Evolutionary conservation across 2,113 vertebrate genomes (phyloP), one percentile per base, ranked within the genome.

Genomic region (Ailurus styani): DNA sequence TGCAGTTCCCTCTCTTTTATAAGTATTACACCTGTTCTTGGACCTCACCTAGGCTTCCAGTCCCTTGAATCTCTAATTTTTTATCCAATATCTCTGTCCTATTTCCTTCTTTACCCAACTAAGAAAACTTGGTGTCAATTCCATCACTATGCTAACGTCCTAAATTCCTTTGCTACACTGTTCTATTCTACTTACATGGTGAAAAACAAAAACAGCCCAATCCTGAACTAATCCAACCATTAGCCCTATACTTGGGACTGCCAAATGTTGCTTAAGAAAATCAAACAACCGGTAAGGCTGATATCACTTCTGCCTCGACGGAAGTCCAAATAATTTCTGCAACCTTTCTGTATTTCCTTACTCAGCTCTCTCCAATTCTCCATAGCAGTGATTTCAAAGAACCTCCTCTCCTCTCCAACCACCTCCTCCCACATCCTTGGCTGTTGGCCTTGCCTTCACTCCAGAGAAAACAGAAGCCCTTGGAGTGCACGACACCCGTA

Each of bases 231-330:
- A 91, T 47, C 47, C 64, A 79, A 68, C 8, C 68, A 29, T 77
- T 31, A 95, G 27, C 9, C 50, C 31, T 62, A 81, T 23, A 92
- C 20, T 12, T 31, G 42, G 72, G 8, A 60, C 23, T 90, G 87
- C 52, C 75, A 93, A 79, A 84, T 85, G 45, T 34, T 93, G 27
- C 31, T 91, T 93, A 40, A 60, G n/a, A 87, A 68, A 96, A 96
- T 25, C 57, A 87, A 95, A 55, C 7, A 83, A 93, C 15, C 31
- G 34, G 50, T 52, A 91, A 42, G 25, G 40, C 23, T 95, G 62
- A n/a, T 52, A 87, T 21, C 29, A 60, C 47, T 94, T 90, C 62
- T 55, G 82, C 60, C 42, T 94, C 81, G 42, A 0, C 21, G 47
- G 45, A 96, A 93, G 50, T 45, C 81, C 23, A 7, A 95, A 70